Base-by-base conservation (phyloP, 1,140 invertebrate species). In the Drosophila punjabiensis region DNA sequence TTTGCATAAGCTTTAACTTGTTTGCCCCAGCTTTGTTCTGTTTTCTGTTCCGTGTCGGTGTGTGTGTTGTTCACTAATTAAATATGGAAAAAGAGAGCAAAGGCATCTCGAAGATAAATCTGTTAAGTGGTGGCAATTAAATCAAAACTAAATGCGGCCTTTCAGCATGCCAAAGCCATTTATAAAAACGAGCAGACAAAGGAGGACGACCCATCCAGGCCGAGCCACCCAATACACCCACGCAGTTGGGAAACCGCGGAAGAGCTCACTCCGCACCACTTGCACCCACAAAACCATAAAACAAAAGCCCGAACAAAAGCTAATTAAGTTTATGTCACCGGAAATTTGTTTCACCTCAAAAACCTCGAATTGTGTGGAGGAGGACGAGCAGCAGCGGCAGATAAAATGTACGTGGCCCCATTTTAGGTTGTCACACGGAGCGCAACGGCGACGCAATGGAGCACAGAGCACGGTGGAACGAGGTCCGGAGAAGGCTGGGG, bases 311-410 rank as follows among this genome's bases (percentile, higher is more conserved):
- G 83, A 91, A 91, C 87, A 87, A 91, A 91, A 91, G 87, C 87
- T 91, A 91, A 91, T 91, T 91, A 91, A 91, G 87, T 91, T 91
- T 91, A 91, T 91, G 87, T 91, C 87, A 91, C 87, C 87, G 87
- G 87, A 91, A 91, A 91, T 91, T 91, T 91, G 87, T 91, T 91
- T 91, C 87, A 91, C 86, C 86, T 90, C 86, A 90, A 90, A 90
- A 90, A 90, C 86, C 86, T 90, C 86, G 86, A 91, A 91, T 90
- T 90, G 86, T 90, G 86, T 76, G 89, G 82, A 82, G 68, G 61
- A 58, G 39, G 39, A 66, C 5, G 20, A n/a, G 32, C 64, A 50
- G 52, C 65, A 64, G 69, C 75, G 81, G 59, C 55, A 87, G 85
- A 89, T 89, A 89, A 90, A 89, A 89, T 89, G 81, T 80, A 88